Evolutionary conservation across 2,113 vertebrate genomes (phyloP).

Genomic region (Indicator maculatus): DNA sequence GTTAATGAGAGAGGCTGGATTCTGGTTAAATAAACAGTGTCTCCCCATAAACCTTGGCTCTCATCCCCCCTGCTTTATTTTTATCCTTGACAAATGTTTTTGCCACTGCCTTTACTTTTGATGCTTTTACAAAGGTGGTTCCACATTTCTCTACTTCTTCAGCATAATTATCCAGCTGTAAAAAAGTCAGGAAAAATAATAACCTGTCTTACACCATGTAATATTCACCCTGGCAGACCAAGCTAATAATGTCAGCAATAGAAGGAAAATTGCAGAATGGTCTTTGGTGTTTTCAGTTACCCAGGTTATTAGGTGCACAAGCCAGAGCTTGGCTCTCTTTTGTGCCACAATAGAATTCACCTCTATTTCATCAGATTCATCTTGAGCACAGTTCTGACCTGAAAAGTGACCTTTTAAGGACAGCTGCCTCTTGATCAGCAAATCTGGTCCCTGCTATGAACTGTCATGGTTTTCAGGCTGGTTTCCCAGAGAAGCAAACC

Average conservation of each 20-base stretch:
- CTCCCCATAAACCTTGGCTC: constrained; percentile 28
- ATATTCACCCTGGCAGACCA: not conserved
- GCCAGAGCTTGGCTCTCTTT: not conserved
- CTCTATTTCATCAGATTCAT: not conserved
- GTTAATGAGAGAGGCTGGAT: constrained; percentile 6
- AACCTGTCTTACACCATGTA: not conserved
- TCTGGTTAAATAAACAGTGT: constrained; percentile 31
- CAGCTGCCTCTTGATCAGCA: not conserved
- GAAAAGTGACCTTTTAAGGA: not conserved
- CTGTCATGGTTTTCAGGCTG: not conserved
- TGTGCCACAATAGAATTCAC: not conserved
- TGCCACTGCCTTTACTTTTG: not conserved
- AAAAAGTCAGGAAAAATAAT: not conserved
- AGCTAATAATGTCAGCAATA: not conserved
- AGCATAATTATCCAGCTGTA: not conserved
- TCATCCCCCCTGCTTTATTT: not conserved
- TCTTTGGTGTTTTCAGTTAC: not conserved
- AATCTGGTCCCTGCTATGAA: constrained; percentile 1
- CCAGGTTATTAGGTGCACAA: not conserved
- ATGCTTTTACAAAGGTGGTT: constrained; percentile 16
- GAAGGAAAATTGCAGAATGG: not conserved
- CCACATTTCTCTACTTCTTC: not conserved
- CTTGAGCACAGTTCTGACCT: not conserved
- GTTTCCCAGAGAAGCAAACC: not conserved
- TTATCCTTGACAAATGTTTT: not conserved